Conservation (phyloP, 2,888 invertebrate genomes). For the Yponomeuta sedellus region DNA sequence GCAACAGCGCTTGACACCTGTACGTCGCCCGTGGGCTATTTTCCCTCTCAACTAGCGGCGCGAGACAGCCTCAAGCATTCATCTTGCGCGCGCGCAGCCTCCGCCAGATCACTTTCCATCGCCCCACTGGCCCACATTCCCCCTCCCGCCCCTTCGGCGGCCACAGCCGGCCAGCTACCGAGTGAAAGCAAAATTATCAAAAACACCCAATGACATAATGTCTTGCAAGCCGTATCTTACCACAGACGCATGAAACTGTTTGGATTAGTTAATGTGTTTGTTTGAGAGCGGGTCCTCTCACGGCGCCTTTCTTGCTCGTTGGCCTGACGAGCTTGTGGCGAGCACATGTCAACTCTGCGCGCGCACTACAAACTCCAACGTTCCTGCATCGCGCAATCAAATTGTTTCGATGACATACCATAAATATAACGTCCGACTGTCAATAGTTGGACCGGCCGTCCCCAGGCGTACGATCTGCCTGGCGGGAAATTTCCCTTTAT, state of each 20-base stretch:
- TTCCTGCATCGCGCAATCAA: too few species aligned
- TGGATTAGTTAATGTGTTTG: not conserved
- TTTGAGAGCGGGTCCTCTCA: not conserved
- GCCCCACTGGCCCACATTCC: conserved; percentile 48
- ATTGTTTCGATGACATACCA: too few species aligned
- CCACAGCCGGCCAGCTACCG: not conserved
- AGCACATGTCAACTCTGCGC: too few species aligned
- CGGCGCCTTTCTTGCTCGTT: not conserved
- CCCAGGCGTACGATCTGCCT: too few species aligned
- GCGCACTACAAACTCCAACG: too few species aligned
- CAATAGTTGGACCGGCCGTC: too few species aligned
- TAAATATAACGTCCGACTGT: too few species aligned
- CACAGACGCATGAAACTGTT: not conserved
- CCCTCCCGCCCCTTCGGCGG: conserved; percentile 23
- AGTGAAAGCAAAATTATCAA: conserved; percentile 52
- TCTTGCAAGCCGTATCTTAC: conserved; percentile 30
- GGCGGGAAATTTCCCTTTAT: too few species aligned
- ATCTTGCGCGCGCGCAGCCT: conserved; percentile 30
- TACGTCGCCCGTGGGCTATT: too few species aligned
- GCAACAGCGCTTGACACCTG: too few species aligned
- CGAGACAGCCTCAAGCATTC: not conserved
- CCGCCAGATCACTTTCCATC: conserved; percentile 44
- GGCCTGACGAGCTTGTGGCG: too few species aligned
- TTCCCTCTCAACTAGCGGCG: too few species aligned
- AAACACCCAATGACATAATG: conserved; percentile 49